phyloP scores from a whole-genome alignment of 2,888 invertebrate species.

The Diarsia rubi region DNA sequence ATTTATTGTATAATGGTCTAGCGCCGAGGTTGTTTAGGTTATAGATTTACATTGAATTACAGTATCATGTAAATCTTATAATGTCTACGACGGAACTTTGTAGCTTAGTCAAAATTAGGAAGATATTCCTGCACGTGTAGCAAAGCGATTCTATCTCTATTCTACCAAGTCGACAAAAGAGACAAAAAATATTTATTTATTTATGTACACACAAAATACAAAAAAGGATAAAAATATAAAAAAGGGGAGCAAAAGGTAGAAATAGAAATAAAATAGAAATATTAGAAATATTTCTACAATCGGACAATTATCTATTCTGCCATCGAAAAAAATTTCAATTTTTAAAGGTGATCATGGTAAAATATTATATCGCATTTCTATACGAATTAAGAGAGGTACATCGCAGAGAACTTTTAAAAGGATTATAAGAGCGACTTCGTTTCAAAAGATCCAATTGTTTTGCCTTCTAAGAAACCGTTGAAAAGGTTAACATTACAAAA shows the following conservation, averaged over 20 bases:
- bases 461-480: not conserved
- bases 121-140: too few relatives aligned
- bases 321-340: too few relatives aligned
- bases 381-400: not conserved
- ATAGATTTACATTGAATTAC: conserved; percentile 21
- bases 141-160: too few relatives aligned
- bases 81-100: not conserved
- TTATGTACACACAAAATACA: too few relatives aligned
- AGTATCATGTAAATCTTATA: not conserved
- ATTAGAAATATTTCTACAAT: too few relatives aligned
- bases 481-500: not conserved
- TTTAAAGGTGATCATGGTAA: too few relatives aligned
- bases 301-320: too few relatives aligned
- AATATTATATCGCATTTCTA: not conserved
- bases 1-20: conserved; percentile 34
- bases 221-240: too few relatives aligned
- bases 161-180: too few relatives aligned
- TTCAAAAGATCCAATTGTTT: not conserved
- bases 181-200: too few relatives aligned
- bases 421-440: not conserved
- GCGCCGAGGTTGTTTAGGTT: conserved; percentile 15
- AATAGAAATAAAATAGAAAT: too few relatives aligned
- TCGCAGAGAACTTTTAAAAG: not conserved
- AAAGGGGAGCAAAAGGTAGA: too few relatives aligned
- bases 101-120: not conserved